phyloP scores from a whole-genome alignment of 2,113 vertebrate species.

The Dipodomys spectabilis region DNA sequence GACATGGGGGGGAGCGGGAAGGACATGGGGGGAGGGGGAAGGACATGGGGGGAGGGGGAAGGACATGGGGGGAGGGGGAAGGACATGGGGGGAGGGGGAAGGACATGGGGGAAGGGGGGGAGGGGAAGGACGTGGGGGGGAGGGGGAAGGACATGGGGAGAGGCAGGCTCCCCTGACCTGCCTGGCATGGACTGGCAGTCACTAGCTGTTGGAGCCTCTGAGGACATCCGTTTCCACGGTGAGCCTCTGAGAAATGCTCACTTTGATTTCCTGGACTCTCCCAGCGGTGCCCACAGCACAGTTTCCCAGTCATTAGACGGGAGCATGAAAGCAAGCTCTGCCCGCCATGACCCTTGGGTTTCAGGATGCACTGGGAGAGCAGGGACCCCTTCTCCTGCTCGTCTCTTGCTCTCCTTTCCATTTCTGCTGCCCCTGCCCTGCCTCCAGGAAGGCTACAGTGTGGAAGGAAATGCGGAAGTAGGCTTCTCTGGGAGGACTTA shows the following conservation, averaged over 20 bases:
- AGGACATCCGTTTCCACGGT: background rate
- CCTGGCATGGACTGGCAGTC: too few species aligned
- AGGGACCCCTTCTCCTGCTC: background rate
- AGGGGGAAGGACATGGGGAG: background rate
- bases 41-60: too few species aligned
- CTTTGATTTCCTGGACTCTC: background rate
- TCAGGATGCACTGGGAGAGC: background rate
- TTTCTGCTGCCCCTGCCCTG: constrained; percentile 28
- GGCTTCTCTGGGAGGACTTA: accelerated
- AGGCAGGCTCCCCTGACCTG: too few species aligned
- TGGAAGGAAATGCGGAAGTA: constrained; percentile 69
- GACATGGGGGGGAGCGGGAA: too few species aligned
- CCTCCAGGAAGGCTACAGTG: constrained; percentile 65
- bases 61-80: too few species aligned
- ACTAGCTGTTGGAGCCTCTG: too few species aligned
- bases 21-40: too few species aligned
- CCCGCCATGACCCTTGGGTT: too few species aligned
- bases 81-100: too few species aligned
- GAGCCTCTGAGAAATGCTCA: background rate
- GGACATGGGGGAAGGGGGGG: too few species aligned
- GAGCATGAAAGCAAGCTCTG: accelerated
- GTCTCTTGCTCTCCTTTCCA: constrained; percentile 14
- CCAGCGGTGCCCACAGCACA: background rate
- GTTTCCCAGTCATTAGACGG: accelerated
- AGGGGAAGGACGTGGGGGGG: too few species aligned